Evolutionary conservation across 2,888 invertebrate species (phyloP).

Genomic region (Synergus umbraculus): DNA sequence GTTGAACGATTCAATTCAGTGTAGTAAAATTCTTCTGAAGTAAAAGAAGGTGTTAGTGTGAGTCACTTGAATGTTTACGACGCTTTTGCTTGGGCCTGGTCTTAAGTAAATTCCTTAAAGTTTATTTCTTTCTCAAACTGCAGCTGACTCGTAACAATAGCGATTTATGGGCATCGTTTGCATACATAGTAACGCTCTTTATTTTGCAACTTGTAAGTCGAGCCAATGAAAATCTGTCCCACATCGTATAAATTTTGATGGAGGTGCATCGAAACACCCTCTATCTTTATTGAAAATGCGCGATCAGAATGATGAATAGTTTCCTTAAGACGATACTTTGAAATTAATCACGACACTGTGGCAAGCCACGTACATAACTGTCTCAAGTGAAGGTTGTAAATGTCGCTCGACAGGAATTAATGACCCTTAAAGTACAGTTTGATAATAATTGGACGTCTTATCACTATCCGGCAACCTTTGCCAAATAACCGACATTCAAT

Average conservation of each 20-base stretch:
- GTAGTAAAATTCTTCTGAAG: not conserved
- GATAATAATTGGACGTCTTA: constrained; percentile 39
- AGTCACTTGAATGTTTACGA: constrained; percentile 18
- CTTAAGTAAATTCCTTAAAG: constrained; percentile 22
- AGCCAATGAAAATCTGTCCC: constrained; percentile 8
- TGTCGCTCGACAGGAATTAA: constrained; percentile 37
- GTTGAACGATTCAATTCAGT: not conserved
- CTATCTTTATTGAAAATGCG: constrained; percentile 25
- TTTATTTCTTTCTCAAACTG: constrained; percentile 28
- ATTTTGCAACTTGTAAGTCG: not conserved
- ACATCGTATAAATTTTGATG: constrained; percentile 22
- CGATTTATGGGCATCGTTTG: constrained; percentile 17
- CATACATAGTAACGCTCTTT: not conserved
- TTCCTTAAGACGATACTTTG: constrained; percentile 37
- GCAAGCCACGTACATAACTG: constrained; percentile 12
- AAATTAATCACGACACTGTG: constrained; percentile 34
- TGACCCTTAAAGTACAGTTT: constrained; percentile 25
- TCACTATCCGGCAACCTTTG: constrained; percentile 16
- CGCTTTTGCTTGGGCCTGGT: constrained; percentile 9
- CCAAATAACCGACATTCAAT: constrained; percentile 24
- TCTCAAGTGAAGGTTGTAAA: constrained; percentile 12
- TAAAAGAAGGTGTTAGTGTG: constrained; percentile 1
- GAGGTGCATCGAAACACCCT: constrained; percentile 10
- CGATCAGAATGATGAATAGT: constrained; percentile 32
- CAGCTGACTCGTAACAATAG: constrained; percentile 30